These are phyloP conservation scores for Dione juno DNA, from an alignment of 2,888 invertebrate species.

Conservation along the genomic window DNA sequence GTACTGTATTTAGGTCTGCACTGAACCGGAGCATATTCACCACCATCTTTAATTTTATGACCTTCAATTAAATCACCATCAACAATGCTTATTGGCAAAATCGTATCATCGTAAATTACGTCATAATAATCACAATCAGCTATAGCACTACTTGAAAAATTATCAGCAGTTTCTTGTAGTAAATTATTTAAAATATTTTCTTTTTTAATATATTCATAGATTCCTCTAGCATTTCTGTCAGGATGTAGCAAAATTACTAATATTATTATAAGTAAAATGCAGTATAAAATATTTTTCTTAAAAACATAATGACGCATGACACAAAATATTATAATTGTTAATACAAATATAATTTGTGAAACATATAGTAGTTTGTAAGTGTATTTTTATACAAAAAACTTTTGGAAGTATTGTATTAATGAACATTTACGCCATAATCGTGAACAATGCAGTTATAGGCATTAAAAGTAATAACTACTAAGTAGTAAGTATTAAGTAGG, in stretches of 20 bases:
- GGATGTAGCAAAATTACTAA: conserved; percentile 67
- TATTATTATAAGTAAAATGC: conserved; percentile 53
- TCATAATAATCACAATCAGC: conserved; percentile 70
- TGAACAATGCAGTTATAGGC: no score
- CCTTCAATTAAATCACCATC: conserved; percentile 69
- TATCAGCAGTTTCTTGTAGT: conserved; percentile 66
- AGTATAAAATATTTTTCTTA: conserved; percentile 65
- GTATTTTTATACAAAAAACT: background rate
- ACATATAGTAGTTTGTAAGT: background rate
- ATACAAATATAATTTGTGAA: background rate
- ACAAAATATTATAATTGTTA: conserved; percentile 25
- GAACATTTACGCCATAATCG: background rate
- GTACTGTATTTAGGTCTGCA: conserved; percentile 85
- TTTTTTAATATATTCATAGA: conserved; percentile 75
- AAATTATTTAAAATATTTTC: conserved; percentile 71
- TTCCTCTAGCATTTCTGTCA: conserved; percentile 58
- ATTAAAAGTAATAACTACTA: no score
- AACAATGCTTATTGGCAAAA: conserved; percentile 59
- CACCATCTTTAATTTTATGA: conserved; percentile 70
- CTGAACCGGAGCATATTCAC: conserved; percentile 69
- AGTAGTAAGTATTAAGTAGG: no score
- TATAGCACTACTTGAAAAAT: conserved; percentile 71
- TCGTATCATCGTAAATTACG: conserved; percentile 65
- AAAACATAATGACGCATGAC: conserved; percentile 59
- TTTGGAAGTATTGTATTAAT: conserved; percentile 4